Evolutionary conservation across 2,888 invertebrate species (phyloP).

Genomic region (Diadromus collaris): DNA sequence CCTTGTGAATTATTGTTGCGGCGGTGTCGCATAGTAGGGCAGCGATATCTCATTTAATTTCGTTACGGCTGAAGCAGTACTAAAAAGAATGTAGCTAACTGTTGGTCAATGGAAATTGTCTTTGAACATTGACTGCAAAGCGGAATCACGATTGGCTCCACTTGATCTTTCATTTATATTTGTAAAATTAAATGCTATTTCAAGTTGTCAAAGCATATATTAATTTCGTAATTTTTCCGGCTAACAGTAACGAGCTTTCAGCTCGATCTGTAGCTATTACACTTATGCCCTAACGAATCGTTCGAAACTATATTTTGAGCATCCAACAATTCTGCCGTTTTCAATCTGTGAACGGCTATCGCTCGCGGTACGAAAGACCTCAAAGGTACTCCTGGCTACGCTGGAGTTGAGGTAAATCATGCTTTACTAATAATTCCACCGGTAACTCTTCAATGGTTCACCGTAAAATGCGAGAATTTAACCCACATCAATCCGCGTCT

Average conservation of each 20-base stretch:
- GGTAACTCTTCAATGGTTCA: not conserved
- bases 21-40: constrained; percentile 34
- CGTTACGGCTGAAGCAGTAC: constrained; percentile 7
- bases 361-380: not conserved
- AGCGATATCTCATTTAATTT: constrained; percentile 16
- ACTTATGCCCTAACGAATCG: not conserved
- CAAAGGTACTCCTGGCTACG: not conserved
- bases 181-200: not conserved
- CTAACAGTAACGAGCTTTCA: not conserved
- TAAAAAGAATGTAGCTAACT: not conserved
- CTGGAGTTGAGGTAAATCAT: not conserved
- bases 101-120: constrained; percentile 7
- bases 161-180: not conserved
- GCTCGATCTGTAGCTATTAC: not conserved
- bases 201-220: not conserved
- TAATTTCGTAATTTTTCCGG: not conserved
- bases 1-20: constrained; percentile 55
- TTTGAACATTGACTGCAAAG: not conserved
- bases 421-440: constrained; percentile 3
- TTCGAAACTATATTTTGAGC: not conserved
- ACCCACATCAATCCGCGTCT: not conserved
- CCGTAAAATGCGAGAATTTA: not conserved
- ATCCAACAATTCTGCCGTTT: not conserved
- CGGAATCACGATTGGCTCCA: not conserved
- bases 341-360: not conserved